Evolutionary conservation across 1,140 invertebrate species (phyloP), one percentile per base, ranked within the genome.

Genomic region (Theocolax elegans): DNA sequence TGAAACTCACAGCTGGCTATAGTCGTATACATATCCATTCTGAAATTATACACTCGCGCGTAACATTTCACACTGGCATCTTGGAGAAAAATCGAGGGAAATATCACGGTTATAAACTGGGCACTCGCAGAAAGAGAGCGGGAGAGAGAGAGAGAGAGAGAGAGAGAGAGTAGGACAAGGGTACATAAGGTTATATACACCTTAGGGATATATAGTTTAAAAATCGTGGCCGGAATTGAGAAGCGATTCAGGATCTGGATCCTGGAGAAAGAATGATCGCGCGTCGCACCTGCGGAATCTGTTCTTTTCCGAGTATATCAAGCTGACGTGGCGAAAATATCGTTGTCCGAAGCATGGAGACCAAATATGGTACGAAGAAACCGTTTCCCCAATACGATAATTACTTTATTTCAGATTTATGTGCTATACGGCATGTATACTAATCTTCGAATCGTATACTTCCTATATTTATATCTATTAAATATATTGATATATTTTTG

Each of bases 371-470:
- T 72, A 80, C 77, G 79, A 81, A 80, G 80, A 83, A 83, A 82
- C 76, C 81, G 75, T 75, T 75, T 78, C 78, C 74, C 80, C 79
- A 83, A 84, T 85, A 85, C 82, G 83, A 84, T 85, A 85, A 84
- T 85, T 84, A 85, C 82, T 84, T 82, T 77, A 81, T 77, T 77
- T 81, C 80, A 82, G 82, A 85, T 85, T 85, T 85, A 84, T 80
- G 83, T 83, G 81, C 76, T 77, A 77, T n/a, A n/a, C 76, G 75
- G 81, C n/a, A n/a, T n/a, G n/a, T n/a, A n/a, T n/a, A n/a, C n/a
- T n/a, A n/a, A n/a, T n/a, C n/a, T n/a, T n/a, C n/a, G n/a, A n/a
- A n/a, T n/a, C n/a, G n/a, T n/a, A n/a, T n/a, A n/a, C n/a, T n/a
- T n/a, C n/a, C n/a, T n/a, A n/a, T n/a, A n/a, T n/a, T n/a, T n/a